Evolutionary conservation across 23 tunicate species (phyloP).

Genomic region (Halocynthia roretzi): DNA sequence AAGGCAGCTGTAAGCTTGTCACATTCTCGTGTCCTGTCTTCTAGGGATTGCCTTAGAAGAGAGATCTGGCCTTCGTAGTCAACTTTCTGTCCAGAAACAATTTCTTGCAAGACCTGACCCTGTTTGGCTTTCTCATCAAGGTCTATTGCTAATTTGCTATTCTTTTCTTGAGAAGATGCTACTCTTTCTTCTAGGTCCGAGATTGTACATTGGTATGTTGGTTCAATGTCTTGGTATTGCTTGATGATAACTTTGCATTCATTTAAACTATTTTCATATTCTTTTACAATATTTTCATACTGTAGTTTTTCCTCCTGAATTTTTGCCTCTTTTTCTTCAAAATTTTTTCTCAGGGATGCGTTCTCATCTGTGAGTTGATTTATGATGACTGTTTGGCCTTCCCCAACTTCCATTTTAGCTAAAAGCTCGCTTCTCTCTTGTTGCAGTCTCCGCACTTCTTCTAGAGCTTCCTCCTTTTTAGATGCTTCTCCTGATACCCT

Average conservation of each 20-base stretch:
- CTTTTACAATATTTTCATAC: not conserved
- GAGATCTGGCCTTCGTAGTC: constrained; percentile 35
- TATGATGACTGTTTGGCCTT: constrained; percentile 66
- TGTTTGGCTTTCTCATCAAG: constrained; percentile 35
- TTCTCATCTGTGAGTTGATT: constrained; percentile 68
- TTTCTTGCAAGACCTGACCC: constrained; percentile 18
- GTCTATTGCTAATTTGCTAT: constrained; percentile 27
- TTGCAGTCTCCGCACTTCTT: constrained; percentile 37
- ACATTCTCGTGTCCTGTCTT: constrained; percentile 42
- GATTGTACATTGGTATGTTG: constrained; percentile 18
- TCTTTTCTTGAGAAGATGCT: constrained; percentile 19
- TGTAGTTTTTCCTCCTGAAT: constrained; percentile 27
- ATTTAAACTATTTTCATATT: not conserved
- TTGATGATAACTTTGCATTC: constrained; percentile 4
- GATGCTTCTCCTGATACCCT: not conserved
- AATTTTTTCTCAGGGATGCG: constrained; percentile 29
- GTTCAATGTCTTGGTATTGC: constrained; percentile 4
- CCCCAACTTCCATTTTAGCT: constrained; percentile 91
- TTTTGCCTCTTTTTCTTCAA: constrained; percentile 49
- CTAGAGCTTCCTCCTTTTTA: constrained; percentile 7
- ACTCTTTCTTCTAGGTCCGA: constrained; percentile 15
- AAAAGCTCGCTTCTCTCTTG: constrained; percentile 58
- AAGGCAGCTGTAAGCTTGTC: constrained; percentile 15
- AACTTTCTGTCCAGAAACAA: constrained; percentile 34
- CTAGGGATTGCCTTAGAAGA: constrained; percentile 37